Base-by-base conservation (phyloP, 2,797 vertebrate species). In the Lepidocolaptes lacrymiger region DNA sequence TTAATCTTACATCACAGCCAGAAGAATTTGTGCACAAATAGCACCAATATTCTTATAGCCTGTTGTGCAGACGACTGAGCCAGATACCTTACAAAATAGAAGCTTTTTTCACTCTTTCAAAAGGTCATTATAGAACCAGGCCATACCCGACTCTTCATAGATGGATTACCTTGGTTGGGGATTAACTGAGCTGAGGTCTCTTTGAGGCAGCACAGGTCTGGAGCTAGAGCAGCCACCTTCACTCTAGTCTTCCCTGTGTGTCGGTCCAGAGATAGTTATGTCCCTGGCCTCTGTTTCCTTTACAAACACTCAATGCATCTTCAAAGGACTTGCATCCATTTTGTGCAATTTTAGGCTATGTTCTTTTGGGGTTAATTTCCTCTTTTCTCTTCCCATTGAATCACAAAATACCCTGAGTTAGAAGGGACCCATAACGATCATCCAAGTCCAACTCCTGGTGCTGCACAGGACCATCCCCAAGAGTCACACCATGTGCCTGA, bases 401-500 rank as follows among this genome's bases (percentile, higher is more conserved):
- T 28, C 30, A 34, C 7, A 43, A 44, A n/a, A 44, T 58, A 52
- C 52, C 13, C 44, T 73, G 52, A 66, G 23, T 44, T 52, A 34
- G 23, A 51, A 18, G 37, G 20, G 20, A 34, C 14, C 6, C 16
- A 24, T 4, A 37, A 51, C 15, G 20, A 73, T 66, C n/a, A 58
- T 3, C 0, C 13, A 0, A 26, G 44, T 39, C 22, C 21, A 43
- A 2, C 28, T 58, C 28, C 44, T n/a, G n/a, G 20, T 37, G 16
- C 9, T 30, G 24, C 20, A 30, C 11, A 73, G n/a, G 44, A 58
- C 51, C 12, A 10, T 54, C 4, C 10, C n/a, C 23, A 66, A 23
- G 52, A n/a, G 7, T 46, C 20, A 44, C 20, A 66, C 6, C 14
- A 12, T 0, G 12, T 59, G 32, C 4, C 28, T 37, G 23, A 58